phyloP scores from a whole-genome alignment of 2,113 vertebrate species.

The Callocephalon fimbriatum region DNA sequence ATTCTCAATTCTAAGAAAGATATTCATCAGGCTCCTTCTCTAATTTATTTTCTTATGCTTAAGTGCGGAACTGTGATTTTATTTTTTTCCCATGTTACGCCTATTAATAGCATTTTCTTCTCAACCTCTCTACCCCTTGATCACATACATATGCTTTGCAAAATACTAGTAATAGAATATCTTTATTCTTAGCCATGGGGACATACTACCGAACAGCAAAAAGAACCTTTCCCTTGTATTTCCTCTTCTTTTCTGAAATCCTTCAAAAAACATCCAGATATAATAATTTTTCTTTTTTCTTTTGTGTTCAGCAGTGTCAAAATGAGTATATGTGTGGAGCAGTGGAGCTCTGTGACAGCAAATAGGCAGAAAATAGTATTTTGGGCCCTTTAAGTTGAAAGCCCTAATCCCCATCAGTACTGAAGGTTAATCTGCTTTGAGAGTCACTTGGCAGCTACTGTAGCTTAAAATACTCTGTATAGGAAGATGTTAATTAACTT shows the following conservation, averaged over 20 bases:
- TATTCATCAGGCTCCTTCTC: background rate
- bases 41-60: background rate
- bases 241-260: background rate
- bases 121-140: background rate
- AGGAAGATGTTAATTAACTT: background rate
- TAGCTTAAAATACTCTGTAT: background rate
- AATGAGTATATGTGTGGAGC: background rate
- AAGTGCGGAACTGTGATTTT: background rate
- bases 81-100: background rate
- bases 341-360: background rate
- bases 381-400: background rate
- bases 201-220: background rate
- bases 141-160: background rate
- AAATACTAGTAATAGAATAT: background rate
- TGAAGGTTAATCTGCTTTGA: background rate
- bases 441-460: background rate
- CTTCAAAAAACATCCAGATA: background rate
- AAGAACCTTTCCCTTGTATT: background rate
- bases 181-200: background rate
- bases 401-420: background rate
- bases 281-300: background rate
- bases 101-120: background rate
- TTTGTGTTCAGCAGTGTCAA: background rate
- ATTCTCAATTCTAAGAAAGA: background rate
- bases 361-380: background rate